Evolutionary conservation across 2,888 invertebrate genomes (phyloP).

Genomic region (Mylabris sibirica): DNA sequence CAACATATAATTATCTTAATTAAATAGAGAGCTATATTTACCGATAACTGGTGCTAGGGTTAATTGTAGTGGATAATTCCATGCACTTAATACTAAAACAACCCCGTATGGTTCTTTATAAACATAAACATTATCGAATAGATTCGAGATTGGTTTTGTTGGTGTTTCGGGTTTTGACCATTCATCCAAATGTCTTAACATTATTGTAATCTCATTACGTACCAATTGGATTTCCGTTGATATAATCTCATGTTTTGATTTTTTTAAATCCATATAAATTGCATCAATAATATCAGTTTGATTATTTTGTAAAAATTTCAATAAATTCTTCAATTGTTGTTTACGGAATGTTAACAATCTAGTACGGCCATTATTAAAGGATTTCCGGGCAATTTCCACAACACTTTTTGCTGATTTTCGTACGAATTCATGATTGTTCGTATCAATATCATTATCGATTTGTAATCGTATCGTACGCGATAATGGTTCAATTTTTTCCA

Average conservation of each 20-base stretch:
- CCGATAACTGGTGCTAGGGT: conserved; percentile 81
- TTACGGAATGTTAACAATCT: conserved; percentile 80
- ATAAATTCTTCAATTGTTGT: conserved; percentile 77
- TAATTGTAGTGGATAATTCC: conserved; percentile 96
- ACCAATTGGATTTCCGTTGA: conserved; percentile 81
- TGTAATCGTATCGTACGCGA: neutral
- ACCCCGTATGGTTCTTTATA: conserved; percentile 93
- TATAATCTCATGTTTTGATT: conserved; percentile 79
- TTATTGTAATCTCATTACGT: conserved; percentile 78
- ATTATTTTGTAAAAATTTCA: conserved; percentile 84
- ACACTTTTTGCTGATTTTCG: conserved; percentile 14
- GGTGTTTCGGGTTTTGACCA: conserved; percentile 80
- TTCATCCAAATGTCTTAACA: conserved; percentile 74
- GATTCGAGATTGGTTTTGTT: conserved; percentile 73
- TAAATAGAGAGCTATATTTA: conserved; percentile 64
- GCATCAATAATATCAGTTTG: conserved; percentile 75
- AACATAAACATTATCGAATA: conserved; percentile 76
- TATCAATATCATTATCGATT: neutral
- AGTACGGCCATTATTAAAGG: conserved; percentile 76
- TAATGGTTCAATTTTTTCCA: neutral
- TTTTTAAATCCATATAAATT: conserved; percentile 79
- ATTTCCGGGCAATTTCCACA: conserved; percentile 40
- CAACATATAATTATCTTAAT: conserved; percentile 27
- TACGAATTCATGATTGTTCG: neutral
- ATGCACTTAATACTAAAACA: conserved; percentile 87